Evolutionary conservation across 2,797 vertebrate genomes (phyloP), one percentile per base, ranked within the genome.

Genomic region (Bufotes viridis): DNA sequence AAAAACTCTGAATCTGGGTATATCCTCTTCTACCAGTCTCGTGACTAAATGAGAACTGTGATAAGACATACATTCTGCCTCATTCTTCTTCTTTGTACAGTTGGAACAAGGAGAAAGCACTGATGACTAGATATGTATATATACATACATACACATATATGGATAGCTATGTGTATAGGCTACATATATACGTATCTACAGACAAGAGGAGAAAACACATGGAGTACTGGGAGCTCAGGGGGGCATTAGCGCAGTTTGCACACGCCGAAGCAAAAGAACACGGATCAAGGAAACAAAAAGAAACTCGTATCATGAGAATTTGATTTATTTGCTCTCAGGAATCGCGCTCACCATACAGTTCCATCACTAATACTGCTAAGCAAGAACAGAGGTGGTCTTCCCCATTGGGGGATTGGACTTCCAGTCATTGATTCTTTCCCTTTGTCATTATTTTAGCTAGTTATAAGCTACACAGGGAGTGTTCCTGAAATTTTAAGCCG

Each of bases 1-100:
- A 96, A 96, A 93, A 96, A 96, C 94, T 96, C 96, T 61, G 96
- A 96, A 89, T 96, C 96, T 91, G 96, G 96, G 89, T 96, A 96
- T 94, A 96, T 96, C 90, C 96, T 96, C 92, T 96, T 96, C 93
- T 96, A 96, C 92, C 95, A 96, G 92, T 96, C 95, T 91, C 94
- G 96, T 69, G 96, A 96, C 91, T 96, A 94, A 96, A 89, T 42
- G 74, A 84, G 86, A 91, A 82, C 90, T 78, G 67, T 14, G 49
- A 83, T 15, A 6, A 92, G 92, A 92, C 90, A 93, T 79, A 90
- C 85, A 87, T 92, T 91, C 90, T 92, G 92, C 92, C 91, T 94
- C 91, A 0, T 89, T 80, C 42, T 42, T 93, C 92, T 91, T 91
- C 87, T 91, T 91, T 91, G 91, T 89, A 90, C 26, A 90, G 90